Conservation (phyloP, 1,140 invertebrate species). For the Penaeus chinensis region DNA sequence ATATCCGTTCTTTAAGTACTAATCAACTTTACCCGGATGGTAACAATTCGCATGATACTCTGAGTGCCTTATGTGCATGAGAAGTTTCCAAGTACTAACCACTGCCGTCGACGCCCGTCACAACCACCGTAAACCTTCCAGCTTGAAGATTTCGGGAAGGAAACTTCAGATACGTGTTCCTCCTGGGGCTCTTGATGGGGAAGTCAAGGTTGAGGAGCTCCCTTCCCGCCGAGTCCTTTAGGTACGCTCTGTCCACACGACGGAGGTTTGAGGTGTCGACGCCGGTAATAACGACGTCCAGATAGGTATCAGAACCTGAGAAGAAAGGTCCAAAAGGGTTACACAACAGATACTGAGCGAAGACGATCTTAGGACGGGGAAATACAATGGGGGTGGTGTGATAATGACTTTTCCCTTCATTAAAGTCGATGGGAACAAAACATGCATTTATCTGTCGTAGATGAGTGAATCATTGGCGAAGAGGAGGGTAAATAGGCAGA, state of each 20-base stretch:
- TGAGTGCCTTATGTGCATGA: no score
- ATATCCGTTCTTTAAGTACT: no score
- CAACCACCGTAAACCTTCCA: conserved; percentile 26
- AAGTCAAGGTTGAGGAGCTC: not conserved
- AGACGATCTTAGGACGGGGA: no score
- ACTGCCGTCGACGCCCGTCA: conserved; percentile 24
- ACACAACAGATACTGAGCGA: not conserved
- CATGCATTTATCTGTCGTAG: no score
- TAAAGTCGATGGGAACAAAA: no score
- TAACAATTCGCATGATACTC: no score
- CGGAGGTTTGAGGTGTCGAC: conserved; percentile 35
- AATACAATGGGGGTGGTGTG: no score
- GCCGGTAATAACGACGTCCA: conserved; percentile 38
- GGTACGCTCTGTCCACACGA: not conserved
- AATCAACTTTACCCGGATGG: no score
- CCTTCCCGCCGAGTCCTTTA: not conserved
- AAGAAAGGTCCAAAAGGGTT: not conserved
- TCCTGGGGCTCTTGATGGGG: conserved; percentile 28
- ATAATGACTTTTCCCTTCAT: no score
- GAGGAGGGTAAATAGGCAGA: no score
- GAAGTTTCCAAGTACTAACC: conserved; percentile 14
- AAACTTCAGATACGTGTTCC: conserved; percentile 48
- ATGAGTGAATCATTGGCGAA: no score
- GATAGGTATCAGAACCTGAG: conserved; percentile 31
- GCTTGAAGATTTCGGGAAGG: not conserved